Evolutionary conservation across 1,140 invertebrate genomes (phyloP).

Genomic region (Colletes latitarsis): DNA sequence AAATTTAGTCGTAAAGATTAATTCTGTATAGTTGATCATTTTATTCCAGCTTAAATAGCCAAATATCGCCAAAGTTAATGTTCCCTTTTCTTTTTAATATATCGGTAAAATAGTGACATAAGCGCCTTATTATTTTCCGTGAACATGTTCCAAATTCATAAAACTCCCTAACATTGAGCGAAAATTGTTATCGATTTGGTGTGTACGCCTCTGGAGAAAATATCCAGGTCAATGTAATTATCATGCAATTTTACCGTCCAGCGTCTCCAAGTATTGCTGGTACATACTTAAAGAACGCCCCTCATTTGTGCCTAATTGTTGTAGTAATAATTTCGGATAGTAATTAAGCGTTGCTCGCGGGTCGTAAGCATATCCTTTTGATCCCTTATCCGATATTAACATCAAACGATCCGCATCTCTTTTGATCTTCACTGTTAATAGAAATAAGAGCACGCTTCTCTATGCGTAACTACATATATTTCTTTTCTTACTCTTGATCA

Average conservation of each 20-base stretch:
- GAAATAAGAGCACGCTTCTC: background rate
- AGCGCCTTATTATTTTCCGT: too few relatives aligned
- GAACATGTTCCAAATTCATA: too few relatives aligned
- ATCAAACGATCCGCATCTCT: conserved; percentile 38
- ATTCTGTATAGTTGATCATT: too few relatives aligned
- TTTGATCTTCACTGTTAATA: conserved; percentile 58
- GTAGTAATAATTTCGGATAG: conserved; percentile 55
- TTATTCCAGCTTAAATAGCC: too few relatives aligned
- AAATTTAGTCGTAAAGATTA: too few relatives aligned
- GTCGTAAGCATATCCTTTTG: conserved; percentile 52
- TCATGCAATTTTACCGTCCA: background rate
- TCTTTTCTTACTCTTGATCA: conserved; percentile 1
- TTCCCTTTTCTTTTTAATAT: too few relatives aligned
- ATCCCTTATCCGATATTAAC: conserved; percentile 51
- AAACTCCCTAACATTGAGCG: too few relatives aligned
- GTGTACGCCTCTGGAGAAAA: too few relatives aligned
- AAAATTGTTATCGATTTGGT: too few relatives aligned
- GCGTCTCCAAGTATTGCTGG: background rate
- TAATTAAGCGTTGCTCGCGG: conserved; percentile 53
- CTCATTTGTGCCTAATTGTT: conserved; percentile 20
- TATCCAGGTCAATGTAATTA: conserved; percentile 3
- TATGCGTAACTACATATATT: background rate
- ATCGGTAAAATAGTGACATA: too few relatives aligned
- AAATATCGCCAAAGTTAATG: too few relatives aligned
- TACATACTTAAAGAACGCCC: conserved; percentile 13